Percentiles rank a stretch among this genome's conserved stretches.
phyloP scores from a whole-genome alignment of 2,113 vertebrate species.

The Alces alces region DNA sequence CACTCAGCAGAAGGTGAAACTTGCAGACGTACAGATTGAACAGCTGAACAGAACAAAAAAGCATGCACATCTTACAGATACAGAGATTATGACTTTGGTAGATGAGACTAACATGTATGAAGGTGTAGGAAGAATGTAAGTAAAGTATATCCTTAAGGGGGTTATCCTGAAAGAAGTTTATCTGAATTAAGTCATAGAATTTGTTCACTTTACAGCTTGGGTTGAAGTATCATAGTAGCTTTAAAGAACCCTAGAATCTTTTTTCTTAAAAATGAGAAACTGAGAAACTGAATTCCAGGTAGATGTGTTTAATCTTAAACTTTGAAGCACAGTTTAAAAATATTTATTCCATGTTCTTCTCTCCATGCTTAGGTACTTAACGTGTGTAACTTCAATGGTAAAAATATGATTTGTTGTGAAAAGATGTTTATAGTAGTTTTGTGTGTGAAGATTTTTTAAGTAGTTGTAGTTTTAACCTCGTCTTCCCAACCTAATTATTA shows the following conservation, averaged over 20 bases:
- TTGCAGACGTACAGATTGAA: conserved; percentile 96
- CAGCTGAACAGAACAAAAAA: conserved; percentile 94
- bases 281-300: neutral
- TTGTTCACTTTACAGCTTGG: conserved; percentile 39
- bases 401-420: conserved; percentile 17
- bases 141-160: conserved; percentile 54
- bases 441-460: conserved; percentile 39
- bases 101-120: conserved; percentile 94
- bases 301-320: conserved; percentile 44
- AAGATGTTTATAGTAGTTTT: conserved; percentile 39
- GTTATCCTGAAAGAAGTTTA: neutral
- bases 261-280: neutral
- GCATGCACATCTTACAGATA: conserved; percentile 90
- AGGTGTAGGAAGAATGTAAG: conserved; percentile 97
- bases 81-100: conserved; percentile 87
- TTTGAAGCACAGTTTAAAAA: conserved; percentile 28
- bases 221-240: conserved; percentile 11
- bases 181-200: conserved; percentile 22
- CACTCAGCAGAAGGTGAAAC: conserved; percentile 96
- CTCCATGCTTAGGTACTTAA: neutral
- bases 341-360: neutral
- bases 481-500: neutral
- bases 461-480: conserved; percentile 7
- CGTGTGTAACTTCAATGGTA: conserved; percentile 1
- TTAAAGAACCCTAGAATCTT: neutral